These are phyloP conservation scores for Lithosia quadra DNA, from an alignment of 2,888 invertebrate genomes.

Conservation along the genomic window DNA sequence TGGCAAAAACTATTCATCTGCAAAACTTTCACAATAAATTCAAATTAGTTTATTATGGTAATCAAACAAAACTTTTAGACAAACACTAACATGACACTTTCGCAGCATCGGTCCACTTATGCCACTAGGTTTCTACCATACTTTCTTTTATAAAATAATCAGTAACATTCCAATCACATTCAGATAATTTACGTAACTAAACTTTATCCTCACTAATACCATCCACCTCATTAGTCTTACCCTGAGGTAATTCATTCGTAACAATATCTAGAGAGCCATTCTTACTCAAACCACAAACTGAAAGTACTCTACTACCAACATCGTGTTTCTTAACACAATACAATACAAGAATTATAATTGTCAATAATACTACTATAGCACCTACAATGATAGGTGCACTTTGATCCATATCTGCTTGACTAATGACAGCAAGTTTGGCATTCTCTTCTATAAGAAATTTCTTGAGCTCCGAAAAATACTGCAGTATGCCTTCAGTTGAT, in stretches of 20 bases:
- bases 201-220: constrained; percentile 80
- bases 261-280: constrained; percentile 82
- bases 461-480: constrained; percentile 73
- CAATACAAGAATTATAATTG: constrained; percentile 71
- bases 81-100: constrained; percentile 29
- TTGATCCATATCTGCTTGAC: constrained; percentile 71
- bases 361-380: constrained; percentile 69
- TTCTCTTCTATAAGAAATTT: constrained; percentile 71
- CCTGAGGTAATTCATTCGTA: constrained; percentile 71
- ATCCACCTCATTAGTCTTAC: constrained; percentile 68
- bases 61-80: constrained; percentile 35
- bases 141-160: constrained; percentile 39
- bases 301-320: constrained; percentile 66
- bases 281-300: constrained; percentile 75
- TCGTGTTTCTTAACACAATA: constrained; percentile 78
- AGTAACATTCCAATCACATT: constrained; percentile 36
- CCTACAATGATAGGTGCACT: constrained; percentile 78
- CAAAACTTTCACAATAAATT: constrained; percentile 22
- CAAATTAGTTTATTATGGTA: constrained; percentile 26
- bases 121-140: constrained; percentile 29
- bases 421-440: constrained; percentile 55
- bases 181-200: constrained; percentile 38
- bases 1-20: constrained; percentile 38
- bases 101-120: constrained; percentile 23
- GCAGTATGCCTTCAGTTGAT: constrained; percentile 74